Conservation (phyloP, 2,797 vertebrate species). For the Rhinichthys osculus region DNA sequence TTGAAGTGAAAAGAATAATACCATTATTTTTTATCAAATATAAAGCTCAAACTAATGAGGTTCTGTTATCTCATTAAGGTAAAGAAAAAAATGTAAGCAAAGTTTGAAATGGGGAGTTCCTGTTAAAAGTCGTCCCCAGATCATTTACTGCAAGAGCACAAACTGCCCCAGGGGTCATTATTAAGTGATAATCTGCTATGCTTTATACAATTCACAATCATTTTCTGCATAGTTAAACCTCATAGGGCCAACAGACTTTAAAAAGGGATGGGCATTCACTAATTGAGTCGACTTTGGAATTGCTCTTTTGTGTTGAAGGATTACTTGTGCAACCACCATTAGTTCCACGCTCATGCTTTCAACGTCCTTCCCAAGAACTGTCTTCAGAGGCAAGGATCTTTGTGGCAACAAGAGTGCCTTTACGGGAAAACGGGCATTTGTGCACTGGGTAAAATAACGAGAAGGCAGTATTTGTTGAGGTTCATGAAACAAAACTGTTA, state of each 20-base stretch:
- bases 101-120: conserved; percentile 5
- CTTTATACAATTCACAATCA: conserved; percentile 29
- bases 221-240: conserved; percentile 24
- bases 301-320: conserved; percentile 42
- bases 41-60: conserved; percentile 13
- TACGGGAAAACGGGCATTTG: not conserved
- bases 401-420: not conserved
- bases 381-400: conserved; percentile 16
- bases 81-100: not conserved
- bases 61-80: not conserved
- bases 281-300: conserved; percentile 32
- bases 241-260: conserved; percentile 28
- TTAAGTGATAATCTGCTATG: conserved; percentile 32
- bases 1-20: not conserved
- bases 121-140: conserved; percentile 13
- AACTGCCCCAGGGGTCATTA: conserved; percentile 38
- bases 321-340: conserved; percentile 26
- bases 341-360: conserved; percentile 19
- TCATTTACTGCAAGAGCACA: conserved; percentile 23
- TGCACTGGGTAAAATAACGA: conserved; percentile 1
- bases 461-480: not conserved
- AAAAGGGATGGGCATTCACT: conserved; percentile 31
- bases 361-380: conserved; percentile 39
- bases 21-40: not conserved
- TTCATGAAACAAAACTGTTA: not conserved